phyloP scores from a whole-genome alignment of 2,888 invertebrate genomes.

The Agrotis exclamationis region DNA sequence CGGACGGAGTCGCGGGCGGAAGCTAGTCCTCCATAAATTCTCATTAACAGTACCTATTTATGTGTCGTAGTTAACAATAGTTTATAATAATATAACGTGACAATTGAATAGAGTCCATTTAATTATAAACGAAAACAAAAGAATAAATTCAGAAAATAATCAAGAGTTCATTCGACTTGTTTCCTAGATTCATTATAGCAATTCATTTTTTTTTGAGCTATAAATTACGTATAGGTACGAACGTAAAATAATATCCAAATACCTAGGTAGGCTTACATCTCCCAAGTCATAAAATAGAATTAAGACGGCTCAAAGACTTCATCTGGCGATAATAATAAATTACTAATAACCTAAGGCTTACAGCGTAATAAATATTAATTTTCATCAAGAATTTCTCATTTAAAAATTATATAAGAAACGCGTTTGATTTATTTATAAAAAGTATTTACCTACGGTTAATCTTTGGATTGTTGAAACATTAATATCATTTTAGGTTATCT shows the following conservation, averaged over 20 bases:
- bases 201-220: not conserved
- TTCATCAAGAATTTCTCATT: not conserved
- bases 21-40: slow-evolving; percentile 4
- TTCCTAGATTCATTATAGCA: not conserved
- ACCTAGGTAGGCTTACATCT: not conserved
- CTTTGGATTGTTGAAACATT: no score
- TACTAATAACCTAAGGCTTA: not conserved
- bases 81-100: not conserved
- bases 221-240: not conserved
- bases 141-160: slow-evolving; percentile 26
- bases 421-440: no score
- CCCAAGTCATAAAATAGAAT: not conserved
- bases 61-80: slow-evolving; percentile 22
- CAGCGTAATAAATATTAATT: not conserved
- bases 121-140: slow-evolving; percentile 13
- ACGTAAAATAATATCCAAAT: not conserved
- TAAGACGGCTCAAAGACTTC: not conserved
- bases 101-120: slow-evolving; percentile 18
- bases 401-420: not conserved
- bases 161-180: not conserved
- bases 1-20: no score
- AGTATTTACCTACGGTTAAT: no score
- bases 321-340: not conserved
- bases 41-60: slow-evolving; percentile 6
- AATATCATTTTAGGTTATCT: not conserved